These are phyloP conservation scores for Pheosia tremula DNA, from an alignment of 2,888 invertebrate genomes.

Conservation along the genomic window DNA sequence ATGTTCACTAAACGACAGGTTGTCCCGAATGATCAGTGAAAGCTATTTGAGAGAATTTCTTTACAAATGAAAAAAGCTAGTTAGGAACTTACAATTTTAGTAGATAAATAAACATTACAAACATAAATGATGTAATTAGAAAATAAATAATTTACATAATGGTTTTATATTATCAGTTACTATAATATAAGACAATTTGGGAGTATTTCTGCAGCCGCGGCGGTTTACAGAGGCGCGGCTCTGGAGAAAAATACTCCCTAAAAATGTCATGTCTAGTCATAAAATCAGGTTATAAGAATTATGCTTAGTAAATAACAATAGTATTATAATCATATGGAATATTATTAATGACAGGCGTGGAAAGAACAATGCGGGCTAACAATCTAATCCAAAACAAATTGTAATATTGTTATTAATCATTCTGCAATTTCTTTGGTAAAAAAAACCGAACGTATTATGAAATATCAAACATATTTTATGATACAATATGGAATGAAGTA, in stretches of 20 bases:
- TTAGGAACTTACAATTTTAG: constrained; percentile 83
- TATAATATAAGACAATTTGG: constrained; percentile 63
- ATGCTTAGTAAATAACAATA: constrained; percentile 76
- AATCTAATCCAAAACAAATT: constrained; percentile 50
- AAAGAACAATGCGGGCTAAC: constrained; percentile 51
- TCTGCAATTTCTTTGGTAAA: constrained; percentile 77
- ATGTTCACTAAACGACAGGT: constrained; percentile 52
- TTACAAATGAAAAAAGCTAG: constrained; percentile 78
- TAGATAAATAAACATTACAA: constrained; percentile 75
- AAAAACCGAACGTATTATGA: constrained; percentile 62
- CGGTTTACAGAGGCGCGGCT: constrained; percentile 35
- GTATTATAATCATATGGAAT: constrained; percentile 59
- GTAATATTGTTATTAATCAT: constrained; percentile 57
- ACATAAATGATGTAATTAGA: constrained; percentile 61
- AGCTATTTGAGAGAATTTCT: constrained; percentile 59
- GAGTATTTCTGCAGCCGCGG: constrained; percentile 69
- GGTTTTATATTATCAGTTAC: constrained; percentile 68
- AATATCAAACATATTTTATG: constrained; percentile 59
- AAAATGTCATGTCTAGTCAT: constrained; percentile 59
- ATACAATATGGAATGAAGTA: constrained; percentile 72
- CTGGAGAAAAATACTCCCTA: constrained; percentile 71
- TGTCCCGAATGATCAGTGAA: constrained; percentile 60
- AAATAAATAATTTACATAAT: constrained; percentile 81
- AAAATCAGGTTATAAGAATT: constrained; percentile 70
- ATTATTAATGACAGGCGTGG: constrained; percentile 69